Conservation (phyloP, 1,140 invertebrate genomes). For the Wiebesia pumilae region DNA sequence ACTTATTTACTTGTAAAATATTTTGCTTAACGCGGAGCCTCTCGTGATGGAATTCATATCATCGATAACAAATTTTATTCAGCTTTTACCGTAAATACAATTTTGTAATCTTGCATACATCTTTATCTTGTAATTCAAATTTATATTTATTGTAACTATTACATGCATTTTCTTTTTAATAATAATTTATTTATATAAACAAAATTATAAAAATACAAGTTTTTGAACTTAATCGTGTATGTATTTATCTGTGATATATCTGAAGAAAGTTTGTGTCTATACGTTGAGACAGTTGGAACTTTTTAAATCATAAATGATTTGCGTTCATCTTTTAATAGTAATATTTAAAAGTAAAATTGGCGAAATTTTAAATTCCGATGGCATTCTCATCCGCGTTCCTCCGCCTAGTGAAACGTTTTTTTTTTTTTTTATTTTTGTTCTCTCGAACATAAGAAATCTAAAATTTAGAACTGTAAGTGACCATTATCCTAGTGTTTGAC, state of each 20-base stretch:
- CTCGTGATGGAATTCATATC: not conserved
- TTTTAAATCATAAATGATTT: not conserved
- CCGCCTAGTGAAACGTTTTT: not conserved
- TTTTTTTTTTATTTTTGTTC: not conserved
- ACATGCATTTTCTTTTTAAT: not conserved
- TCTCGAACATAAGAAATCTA: not conserved
- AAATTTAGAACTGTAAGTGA: no score
- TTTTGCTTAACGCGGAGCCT: not conserved
- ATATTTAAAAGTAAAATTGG: slow-evolving; percentile 25
- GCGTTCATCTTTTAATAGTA: not conserved
- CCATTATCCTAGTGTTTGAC: no score
- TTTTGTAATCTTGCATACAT: not conserved
- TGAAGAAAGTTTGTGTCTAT: not conserved
- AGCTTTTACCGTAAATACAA: not conserved
- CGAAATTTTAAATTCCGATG: slow-evolving; percentile 16
- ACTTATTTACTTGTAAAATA: not conserved
- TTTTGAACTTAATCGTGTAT: slow-evolving; percentile 28
- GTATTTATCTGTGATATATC: slow-evolving; percentile 48
- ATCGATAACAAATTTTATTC: not conserved
- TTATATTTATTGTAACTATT: not conserved
- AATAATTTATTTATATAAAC: not conserved
- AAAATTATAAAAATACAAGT: not conserved
- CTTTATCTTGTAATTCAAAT: not conserved
- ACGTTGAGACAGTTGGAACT: not conserved
- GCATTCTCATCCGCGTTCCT: slow-evolving; percentile 38